Evolutionary conservation across 1,140 invertebrate species (phyloP).

Genomic region (Hesperophylax magnus): DNA sequence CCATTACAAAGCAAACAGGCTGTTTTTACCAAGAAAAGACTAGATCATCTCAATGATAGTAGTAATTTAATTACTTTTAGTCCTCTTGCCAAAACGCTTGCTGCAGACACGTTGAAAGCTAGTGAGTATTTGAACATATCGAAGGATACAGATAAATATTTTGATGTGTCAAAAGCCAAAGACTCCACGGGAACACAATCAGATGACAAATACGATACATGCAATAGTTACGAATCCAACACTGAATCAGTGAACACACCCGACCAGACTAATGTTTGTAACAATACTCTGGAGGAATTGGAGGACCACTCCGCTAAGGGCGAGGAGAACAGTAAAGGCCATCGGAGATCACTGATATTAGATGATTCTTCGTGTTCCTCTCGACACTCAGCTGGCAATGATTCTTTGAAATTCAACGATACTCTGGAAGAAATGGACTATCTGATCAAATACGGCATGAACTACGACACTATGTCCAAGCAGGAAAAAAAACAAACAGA

Average conservation of each 20-base stretch:
- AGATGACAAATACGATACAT: slow-evolving; percentile 20
- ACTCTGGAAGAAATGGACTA: slow-evolving; percentile 66
- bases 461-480: slow-evolving; percentile 21
- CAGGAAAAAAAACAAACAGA: too few species aligned
- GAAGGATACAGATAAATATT: background rate
- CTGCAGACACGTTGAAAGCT: too few species aligned
- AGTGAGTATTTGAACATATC: too few species aligned
- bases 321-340: background rate
- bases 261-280: background rate
- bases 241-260: background rate
- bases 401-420: slow-evolving; percentile 62
- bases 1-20: background rate
- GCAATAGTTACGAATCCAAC: slow-evolving; percentile 32
- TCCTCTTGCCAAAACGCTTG: background rate
- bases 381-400: slow-evolving; percentile 10
- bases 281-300: slow-evolving; percentile 17
- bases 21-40: background rate
- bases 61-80: slow-evolving; percentile 33
- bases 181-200: slow-evolving; percentile 1
- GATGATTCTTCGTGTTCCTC: background rate
- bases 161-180: slow-evolving; percentile 9
- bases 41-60: background rate
- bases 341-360: background rate
- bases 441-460: slow-evolving; percentile 62
- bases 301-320: background rate